These are phyloP conservation scores for Eospalax fontanierii DNA, from an alignment of 2,797 vertebrate species.

Conservation along the genomic window DNA sequence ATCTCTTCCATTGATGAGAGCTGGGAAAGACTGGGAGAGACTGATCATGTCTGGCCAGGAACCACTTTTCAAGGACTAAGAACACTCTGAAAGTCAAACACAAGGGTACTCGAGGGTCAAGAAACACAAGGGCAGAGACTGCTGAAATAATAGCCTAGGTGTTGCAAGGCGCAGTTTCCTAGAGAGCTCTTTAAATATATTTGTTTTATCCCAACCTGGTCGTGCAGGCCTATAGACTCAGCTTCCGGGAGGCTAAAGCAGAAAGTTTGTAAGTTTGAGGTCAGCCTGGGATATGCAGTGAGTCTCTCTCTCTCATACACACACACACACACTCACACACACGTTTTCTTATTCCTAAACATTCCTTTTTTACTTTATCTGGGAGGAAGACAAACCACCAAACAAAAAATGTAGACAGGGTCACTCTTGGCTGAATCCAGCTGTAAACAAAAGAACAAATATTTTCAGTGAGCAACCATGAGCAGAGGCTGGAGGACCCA, in stretches of 20 bases:
- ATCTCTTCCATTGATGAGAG: neutral
- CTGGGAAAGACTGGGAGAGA: neutral
- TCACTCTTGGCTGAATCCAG: neutral
- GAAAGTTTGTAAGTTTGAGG: neutral
- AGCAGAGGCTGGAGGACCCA: neutral
- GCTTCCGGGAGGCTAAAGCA: neutral
- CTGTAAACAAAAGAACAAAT: neutral
- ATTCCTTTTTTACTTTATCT: constrained; percentile 23
- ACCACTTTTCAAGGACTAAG: neutral
- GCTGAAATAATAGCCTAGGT: neutral
- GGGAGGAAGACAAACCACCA: neutral
- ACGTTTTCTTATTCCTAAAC: neutral
- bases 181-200: neutral
- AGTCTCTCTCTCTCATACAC: neutral
- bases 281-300: neutral
- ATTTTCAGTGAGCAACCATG: neutral
- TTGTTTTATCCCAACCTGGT: neutral
- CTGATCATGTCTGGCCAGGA: neutral
- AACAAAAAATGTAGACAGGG: neutral
- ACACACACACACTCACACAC: neutral
- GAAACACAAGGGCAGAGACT: neutral
- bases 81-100: neutral
- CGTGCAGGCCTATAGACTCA: neutral
- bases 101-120: neutral
- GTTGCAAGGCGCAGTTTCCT: neutral